Conservation (phyloP, 2,888 invertebrate genomes). For the Operophtera brumata region DNA sequence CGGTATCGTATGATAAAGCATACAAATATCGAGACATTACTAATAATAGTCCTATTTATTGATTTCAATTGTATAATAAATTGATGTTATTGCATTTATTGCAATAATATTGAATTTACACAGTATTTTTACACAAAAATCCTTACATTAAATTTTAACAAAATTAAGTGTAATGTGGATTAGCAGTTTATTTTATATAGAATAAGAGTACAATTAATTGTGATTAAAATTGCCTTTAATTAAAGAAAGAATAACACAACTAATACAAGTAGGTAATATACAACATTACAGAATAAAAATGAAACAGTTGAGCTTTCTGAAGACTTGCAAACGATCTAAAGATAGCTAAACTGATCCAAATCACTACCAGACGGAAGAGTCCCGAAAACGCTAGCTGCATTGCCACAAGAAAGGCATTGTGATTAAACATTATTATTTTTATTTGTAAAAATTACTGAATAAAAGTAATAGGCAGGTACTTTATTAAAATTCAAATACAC, state of each 20-base stretch:
- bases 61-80: not conserved
- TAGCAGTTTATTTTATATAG: not conserved
- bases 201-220: not conserved
- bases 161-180: constrained; percentile 1
- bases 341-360: too few species aligned
- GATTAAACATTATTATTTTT: not conserved
- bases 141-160: constrained; percentile 4
- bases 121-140: not conserved
- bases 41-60: not conserved
- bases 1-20: constrained; percentile 18
- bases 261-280: too few species aligned
- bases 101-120: not conserved
- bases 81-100: constrained; percentile 1
- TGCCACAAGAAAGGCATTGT: too few species aligned
- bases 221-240: too few species aligned
- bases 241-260: too few species aligned
- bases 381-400: too few species aligned
- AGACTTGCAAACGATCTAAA: too few species aligned
- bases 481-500: not conserved
- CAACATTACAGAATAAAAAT: too few species aligned
- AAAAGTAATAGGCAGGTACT: not conserved
- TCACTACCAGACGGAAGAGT: too few species aligned
- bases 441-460: not conserved
- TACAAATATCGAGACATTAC: constrained; percentile 8
- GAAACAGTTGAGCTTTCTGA: too few species aligned